Conservation (phyloP, 1,140 invertebrate genomes). For the silkworm (Bombyx mori) region ASM3026992v2 NC_085109.1:12803501-12804000, state of each 20-base stretch:
- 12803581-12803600: background rate
- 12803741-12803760: too few species aligned
- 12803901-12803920: constrained; percentile 93
- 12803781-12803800: constrained; percentile 82
- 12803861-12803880: constrained; percentile 95
- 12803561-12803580: background rate
- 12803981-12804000: constrained; percentile 86
- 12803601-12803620: background rate
- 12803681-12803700: too few species aligned
- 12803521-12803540: constrained; percentile 14
- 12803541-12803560: constrained; percentile 9
- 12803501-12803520: constrained; percentile 35
- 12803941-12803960: constrained; percentile 89
- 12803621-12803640: background rate
- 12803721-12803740: constrained; percentile 3
- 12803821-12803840: constrained; percentile 84
- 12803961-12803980: constrained; percentile 92
- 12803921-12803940: constrained; percentile 88
- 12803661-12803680: too few species aligned
- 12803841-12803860: constrained; percentile 97
- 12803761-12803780: background rate
- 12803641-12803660: background rate
- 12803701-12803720: constrained; percentile 12
- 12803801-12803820: constrained; percentile 79
- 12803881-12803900: constrained; percentile 98